Conservation (phyloP, 2,888 invertebrate species). For the Drosophila flavopinicola region DNA sequence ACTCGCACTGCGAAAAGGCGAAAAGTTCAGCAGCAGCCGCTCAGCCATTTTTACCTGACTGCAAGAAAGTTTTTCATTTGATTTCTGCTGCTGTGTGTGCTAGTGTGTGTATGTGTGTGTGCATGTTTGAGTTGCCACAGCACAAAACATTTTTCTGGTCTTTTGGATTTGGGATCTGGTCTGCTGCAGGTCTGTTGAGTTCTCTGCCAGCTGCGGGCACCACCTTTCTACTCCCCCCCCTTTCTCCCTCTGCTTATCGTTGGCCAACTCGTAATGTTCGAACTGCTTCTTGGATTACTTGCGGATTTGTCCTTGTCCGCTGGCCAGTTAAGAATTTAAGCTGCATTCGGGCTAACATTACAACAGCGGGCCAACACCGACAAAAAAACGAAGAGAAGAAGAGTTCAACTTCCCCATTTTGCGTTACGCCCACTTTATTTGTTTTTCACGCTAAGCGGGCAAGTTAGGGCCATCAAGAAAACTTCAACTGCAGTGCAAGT, state of each 20-base stretch:
- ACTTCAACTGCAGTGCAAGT: conserved; percentile 75
- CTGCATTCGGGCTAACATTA: conserved; percentile 43
- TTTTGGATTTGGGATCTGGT: conserved; percentile 52
- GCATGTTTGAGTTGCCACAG: conserved; percentile 45
- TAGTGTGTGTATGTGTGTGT: conserved; percentile 4
- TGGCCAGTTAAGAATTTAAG: conserved; percentile 55
- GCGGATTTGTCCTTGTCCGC: conserved; percentile 73
- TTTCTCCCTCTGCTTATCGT: conserved; percentile 54
- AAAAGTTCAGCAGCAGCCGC: conserved; percentile 76
- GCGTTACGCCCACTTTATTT: conserved; percentile 64
- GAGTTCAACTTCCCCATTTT: background rate
- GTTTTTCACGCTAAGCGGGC: conserved; percentile 74
- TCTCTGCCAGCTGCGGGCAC: conserved; percentile 38
- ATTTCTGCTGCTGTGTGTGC: conserved; percentile 55
- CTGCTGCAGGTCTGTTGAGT: conserved; percentile 33
- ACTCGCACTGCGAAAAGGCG: conserved; percentile 66
- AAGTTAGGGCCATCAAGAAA: conserved; percentile 74
- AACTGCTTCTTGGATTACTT: conserved; percentile 70
- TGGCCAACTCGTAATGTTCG: conserved; percentile 59
- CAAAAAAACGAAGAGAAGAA: background rate
- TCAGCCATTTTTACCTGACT: conserved; percentile 75
- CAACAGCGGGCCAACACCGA: conserved; percentile 6
- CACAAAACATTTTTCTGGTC: conserved; percentile 74
- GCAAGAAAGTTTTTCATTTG: conserved; percentile 78
- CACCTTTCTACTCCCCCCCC: conserved; percentile 1